Base-by-base conservation (phyloP, 2,888 invertebrate species). In the Eupsilia transversa region DNA sequence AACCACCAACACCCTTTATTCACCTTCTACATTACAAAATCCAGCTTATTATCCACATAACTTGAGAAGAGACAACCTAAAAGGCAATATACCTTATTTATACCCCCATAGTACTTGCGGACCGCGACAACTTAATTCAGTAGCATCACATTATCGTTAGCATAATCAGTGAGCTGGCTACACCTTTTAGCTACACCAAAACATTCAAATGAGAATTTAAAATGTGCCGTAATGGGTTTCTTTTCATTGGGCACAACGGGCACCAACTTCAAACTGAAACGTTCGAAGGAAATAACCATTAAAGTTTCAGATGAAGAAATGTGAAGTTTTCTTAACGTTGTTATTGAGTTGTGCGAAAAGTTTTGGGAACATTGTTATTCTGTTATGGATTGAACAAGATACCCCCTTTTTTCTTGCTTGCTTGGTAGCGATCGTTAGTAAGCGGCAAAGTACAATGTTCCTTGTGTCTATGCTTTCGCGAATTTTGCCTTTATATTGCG, bases 91-190 rank as follows among this genome's bases (percentile, higher is more conserved):
- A 71, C 56, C 64, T 77, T 80, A 80, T 80, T 84, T 84, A 82
- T 76, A 17, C 65, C 43, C 3, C 49, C 60, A 69, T 71, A 84
- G 72, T 69, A 84, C 82, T 81, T 60, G 84, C 52, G 64, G 77
- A 61, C 70, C 56, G 57, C 80, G 77, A 84, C 84, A 80, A 59
- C 77, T 84, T 84, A 78, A 77, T 85, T 89, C 80, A 74, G 74
- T 52, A 72, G 77, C 77, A 84, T 84, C 77, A 59, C 90, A 92
- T 92, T 91, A 92, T 92, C 92, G 92, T 92, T 92, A 92, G 91
- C 91, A 92, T 92, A 92, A 92, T 92, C 90, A 92, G 88, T 46
- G 87, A 79, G 85, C 79, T 91, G 89, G 88, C 89, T 91, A 91
- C 87, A 86, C 84, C 84, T 80, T 83, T 79, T 14, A 77, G 85